These are phyloP conservation scores for Drosophila insularis DNA, from an alignment of 1,140 invertebrate species.

Conservation along the genomic window DNA sequence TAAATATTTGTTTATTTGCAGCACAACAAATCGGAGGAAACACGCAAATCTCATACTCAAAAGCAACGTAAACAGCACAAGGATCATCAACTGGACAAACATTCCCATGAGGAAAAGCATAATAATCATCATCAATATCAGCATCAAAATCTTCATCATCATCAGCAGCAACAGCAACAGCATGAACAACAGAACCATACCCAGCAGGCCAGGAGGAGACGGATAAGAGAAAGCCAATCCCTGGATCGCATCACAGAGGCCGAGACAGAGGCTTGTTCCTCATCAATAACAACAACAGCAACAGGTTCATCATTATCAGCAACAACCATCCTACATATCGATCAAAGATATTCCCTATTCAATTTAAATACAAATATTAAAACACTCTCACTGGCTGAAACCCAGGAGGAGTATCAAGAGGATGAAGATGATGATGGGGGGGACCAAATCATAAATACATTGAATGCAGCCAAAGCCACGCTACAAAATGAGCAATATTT, in stretches of 20 bases:
- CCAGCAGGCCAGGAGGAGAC: constrained; percentile 80
- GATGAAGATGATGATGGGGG: constrained; percentile 52
- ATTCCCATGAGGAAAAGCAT: constrained; percentile 65
- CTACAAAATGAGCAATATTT: constrained; percentile 77
- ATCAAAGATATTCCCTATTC: constrained; percentile 70
- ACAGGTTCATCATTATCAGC: background rate
- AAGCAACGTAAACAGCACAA: constrained; percentile 69
- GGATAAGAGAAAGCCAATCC: constrained; percentile 90
- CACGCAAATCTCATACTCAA: constrained; percentile 72
- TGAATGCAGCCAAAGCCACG: constrained; percentile 76
- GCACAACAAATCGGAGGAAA: constrained; percentile 75
- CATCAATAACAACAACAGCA: constrained; percentile 1
- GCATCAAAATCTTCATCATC: background rate
- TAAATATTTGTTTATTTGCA: background rate
- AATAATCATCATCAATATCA: constrained; percentile 10
- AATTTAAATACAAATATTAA: constrained; percentile 63
- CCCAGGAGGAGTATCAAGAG: constrained; percentile 72
- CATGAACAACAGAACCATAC: constrained; percentile 24
- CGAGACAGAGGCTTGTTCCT: constrained; percentile 43
- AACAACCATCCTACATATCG: constrained; percentile 60
- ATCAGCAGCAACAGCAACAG: constrained; percentile 7
- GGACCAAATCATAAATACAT: constrained; percentile 75
- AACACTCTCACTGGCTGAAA: constrained; percentile 74
- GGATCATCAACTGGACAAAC: constrained; percentile 61
- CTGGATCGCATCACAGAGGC: constrained; percentile 91